phyloP scores from a whole-genome alignment of 1,140 invertebrate species.

The Ephestia elutella region DNA sequence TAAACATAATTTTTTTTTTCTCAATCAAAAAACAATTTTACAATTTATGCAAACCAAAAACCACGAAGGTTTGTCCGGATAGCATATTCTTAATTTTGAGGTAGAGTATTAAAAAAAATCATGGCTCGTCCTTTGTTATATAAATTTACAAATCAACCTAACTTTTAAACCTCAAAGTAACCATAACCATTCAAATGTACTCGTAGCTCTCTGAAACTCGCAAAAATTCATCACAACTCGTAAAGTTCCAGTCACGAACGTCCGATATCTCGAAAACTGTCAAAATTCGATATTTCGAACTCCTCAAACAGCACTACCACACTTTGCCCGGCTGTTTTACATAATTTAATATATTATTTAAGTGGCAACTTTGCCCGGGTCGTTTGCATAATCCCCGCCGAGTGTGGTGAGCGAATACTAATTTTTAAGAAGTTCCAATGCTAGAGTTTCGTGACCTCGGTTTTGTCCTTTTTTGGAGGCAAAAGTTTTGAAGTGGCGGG shows the following conservation, averaged over 20 bases:
- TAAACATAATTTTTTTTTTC: too few relatives aligned
- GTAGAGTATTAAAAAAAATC: too few relatives aligned
- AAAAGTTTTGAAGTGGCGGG: too few relatives aligned
- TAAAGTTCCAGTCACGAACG: background rate
- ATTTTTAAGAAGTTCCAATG: constrained; percentile 6
- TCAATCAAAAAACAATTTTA: too few relatives aligned
- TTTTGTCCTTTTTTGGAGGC: background rate
- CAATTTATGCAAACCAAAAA: too few relatives aligned
- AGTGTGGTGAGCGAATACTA: constrained; percentile 11
- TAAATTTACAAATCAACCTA: too few relatives aligned
- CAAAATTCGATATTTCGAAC: background rate
- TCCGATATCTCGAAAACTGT: background rate
- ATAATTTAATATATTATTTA: constrained; percentile 27
- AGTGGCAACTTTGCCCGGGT: constrained; percentile 12
- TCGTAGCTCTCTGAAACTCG: too few relatives aligned
- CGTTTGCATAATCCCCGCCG: constrained; percentile 15
- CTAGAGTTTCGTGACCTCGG: background rate
- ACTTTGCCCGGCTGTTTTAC: constrained; percentile 11
- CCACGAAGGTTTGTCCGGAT: too few relatives aligned
- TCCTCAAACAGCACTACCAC: background rate
- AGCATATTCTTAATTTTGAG: too few relatives aligned
- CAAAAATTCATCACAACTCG: background rate
- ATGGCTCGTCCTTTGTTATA: too few relatives aligned
- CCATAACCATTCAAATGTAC: too few relatives aligned
- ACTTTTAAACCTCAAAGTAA: too few relatives aligned